Conservation (phyloP, 2,888 invertebrate genomes). For the Keiferia lycopersicella region DNA sequence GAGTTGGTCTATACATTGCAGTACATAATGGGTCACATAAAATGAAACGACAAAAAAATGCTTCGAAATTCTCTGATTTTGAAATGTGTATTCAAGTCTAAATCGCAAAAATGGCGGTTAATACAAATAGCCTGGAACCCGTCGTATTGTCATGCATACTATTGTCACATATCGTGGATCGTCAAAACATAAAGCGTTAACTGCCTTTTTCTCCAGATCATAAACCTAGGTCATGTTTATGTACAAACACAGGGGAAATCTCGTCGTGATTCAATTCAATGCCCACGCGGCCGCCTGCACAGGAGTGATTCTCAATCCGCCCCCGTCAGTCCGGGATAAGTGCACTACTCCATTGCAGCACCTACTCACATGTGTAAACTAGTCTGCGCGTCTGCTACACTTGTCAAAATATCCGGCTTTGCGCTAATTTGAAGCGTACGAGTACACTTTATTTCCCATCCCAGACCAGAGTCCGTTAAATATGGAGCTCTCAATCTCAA, state of each 20-base stretch:
- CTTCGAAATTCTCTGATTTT: too few relatives aligned
- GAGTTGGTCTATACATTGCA: too few relatives aligned
- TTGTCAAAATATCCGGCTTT: conserved; percentile 73
- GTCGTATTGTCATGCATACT: too few relatives aligned
- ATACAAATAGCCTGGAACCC: too few relatives aligned
- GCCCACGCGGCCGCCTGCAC: conserved; percentile 21
- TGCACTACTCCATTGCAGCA: conserved; percentile 30
- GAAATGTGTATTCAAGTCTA: too few relatives aligned
- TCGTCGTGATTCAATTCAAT: conserved; percentile 12
- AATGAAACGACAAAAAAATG: too few relatives aligned
- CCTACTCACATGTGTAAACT: conserved; percentile 47
- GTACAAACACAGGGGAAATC: conserved; percentile 17
- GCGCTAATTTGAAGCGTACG: conserved; percentile 68
- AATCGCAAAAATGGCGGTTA: too few relatives aligned
- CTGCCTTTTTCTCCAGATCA: neutral
- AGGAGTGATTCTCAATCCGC: conserved; percentile 30
- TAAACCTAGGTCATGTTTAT: conserved; percentile 18
- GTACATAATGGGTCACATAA: too few relatives aligned
- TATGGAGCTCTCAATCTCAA: conserved; percentile 69
- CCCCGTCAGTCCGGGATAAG: conserved; percentile 37
- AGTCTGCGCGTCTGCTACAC: conserved; percentile 51
- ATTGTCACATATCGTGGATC: too few relatives aligned
- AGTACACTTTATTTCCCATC: conserved; percentile 69
- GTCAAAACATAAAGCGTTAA: neutral
- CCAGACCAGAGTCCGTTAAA: conserved; percentile 70